phyloP scores from a whole-genome alignment of 2,113 vertebrate genomes.

The Alligator sinensis region DNA sequence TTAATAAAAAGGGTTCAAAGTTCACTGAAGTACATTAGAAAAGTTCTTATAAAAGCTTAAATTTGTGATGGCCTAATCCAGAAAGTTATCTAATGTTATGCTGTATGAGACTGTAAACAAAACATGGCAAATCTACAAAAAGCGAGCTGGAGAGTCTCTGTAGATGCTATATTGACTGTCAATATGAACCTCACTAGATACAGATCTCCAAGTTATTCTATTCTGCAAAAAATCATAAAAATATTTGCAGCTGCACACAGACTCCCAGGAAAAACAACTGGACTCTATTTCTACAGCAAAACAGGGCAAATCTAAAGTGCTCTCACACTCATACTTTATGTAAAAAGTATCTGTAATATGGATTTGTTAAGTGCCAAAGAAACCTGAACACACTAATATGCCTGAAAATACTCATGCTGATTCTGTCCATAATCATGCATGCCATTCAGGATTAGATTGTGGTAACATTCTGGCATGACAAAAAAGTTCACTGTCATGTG shows the following conservation, averaged over 20 bases:
- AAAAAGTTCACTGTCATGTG: not conserved
- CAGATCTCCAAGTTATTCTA: not conserved
- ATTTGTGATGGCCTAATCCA: not conserved
- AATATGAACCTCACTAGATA: not conserved
- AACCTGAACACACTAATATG: not conserved
- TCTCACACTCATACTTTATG: not conserved
- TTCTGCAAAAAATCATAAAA: not conserved
- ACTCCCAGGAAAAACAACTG: constrained; percentile 16
- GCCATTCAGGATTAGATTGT: not conserved
- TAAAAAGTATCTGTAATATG: not conserved
- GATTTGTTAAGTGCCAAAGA: not conserved
- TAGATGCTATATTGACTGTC: not conserved
- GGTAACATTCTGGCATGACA: not conserved
- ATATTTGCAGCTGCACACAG: constrained; percentile 21
- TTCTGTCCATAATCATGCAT: not conserved
- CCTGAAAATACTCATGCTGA: not conserved
- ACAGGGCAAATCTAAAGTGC: not conserved
- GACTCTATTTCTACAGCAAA: not conserved
- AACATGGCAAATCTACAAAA: not conserved
- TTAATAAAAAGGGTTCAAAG: not conserved
- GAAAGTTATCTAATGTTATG: not conserved
- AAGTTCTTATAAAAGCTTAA: not conserved
- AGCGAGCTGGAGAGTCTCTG: not conserved
- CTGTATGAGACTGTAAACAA: not conserved
- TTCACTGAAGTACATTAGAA: not conserved